Evolutionary conservation across 1,140 invertebrate genomes (phyloP).

Genomic region (Bemisia tabaci): DNA sequence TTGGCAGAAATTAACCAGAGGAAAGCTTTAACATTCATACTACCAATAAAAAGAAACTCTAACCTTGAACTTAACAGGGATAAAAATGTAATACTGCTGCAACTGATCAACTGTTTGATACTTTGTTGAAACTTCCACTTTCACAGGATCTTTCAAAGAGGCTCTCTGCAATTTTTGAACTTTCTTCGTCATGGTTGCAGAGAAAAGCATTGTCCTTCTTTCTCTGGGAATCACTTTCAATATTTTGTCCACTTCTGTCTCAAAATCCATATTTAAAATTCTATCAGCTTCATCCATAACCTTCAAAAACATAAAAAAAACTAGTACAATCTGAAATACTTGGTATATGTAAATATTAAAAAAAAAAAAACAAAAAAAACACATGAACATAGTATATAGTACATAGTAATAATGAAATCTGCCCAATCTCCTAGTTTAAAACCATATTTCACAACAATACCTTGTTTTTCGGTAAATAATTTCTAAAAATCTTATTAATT

Average conservation of each 20-base stretch:
- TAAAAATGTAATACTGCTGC: slow-evolving; percentile 89
- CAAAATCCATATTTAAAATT: slow-evolving; percentile 93
- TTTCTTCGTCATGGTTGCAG: slow-evolving; percentile 98
- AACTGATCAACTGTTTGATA: slow-evolving; percentile 97
- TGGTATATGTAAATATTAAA: slow-evolving; percentile 8
- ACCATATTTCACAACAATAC: not conserved
- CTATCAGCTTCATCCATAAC: slow-evolving; percentile 94
- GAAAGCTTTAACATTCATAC: too few species aligned
- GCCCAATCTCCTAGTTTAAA: not conserved
- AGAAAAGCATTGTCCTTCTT: slow-evolving; percentile 78
- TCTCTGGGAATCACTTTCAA: slow-evolving; percentile 79
- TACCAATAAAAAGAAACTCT: too few species aligned
- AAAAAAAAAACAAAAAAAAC: too few species aligned
- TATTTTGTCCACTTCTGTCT: slow-evolving; percentile 92
- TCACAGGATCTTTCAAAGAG: slow-evolving; percentile 80
- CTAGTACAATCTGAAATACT: slow-evolving; percentile 7
- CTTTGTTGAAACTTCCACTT: slow-evolving; percentile 90
- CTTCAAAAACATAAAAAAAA: slow-evolving; percentile 25
- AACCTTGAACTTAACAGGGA: slow-evolving; percentile 91
- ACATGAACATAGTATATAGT: slow-evolving; percentile 4
- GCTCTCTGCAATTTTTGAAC: slow-evolving; percentile 92
- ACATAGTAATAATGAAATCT: not conserved
- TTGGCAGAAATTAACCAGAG: too few species aligned
- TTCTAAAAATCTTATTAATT: not conserved
- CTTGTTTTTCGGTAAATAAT: not conserved